phyloP scores from a whole-genome alignment of 2,113 vertebrate genomes.

The Aphyosemion australe region DNA sequence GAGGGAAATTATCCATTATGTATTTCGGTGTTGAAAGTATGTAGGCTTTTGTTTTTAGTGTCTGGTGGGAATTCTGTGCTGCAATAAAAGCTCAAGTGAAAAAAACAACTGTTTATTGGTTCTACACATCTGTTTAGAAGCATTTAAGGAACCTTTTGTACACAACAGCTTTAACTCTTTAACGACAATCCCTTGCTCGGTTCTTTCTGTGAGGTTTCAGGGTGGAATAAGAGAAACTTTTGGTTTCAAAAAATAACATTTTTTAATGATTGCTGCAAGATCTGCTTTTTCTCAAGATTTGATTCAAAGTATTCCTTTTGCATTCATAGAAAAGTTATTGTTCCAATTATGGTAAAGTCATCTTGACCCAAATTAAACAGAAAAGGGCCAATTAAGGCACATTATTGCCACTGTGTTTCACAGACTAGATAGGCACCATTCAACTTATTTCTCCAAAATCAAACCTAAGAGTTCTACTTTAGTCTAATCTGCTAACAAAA shows the following conservation, averaged over 20 bases:
- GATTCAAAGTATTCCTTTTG: neutral
- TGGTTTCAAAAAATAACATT: too few species aligned
- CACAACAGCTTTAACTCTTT: too few species aligned
- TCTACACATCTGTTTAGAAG: neutral
- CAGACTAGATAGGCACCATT: neutral
- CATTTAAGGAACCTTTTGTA: neutral
- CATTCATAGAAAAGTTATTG: neutral
- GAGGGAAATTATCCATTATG: neutral
- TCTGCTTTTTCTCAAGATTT: neutral
- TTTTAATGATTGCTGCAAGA: too few species aligned
- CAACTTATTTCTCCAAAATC: too few species aligned
- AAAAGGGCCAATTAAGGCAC: neutral
- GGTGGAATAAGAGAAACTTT: neutral
- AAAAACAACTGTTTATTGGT: neutral
- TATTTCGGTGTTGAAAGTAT: neutral
- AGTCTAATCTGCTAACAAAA: neutral
- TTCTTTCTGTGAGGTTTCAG: neutral
- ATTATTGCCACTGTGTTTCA: neutral
- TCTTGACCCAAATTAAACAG: neutral
- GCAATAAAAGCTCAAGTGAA: neutral
- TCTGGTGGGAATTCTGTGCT: neutral
- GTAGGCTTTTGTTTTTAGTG: neutral
- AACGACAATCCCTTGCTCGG: neutral
- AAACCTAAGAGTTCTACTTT: neutral
- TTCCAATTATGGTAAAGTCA: neutral